Base-by-base conservation (phyloP, 23 tunicate species). In the Halocynthia aurantium region DNA sequence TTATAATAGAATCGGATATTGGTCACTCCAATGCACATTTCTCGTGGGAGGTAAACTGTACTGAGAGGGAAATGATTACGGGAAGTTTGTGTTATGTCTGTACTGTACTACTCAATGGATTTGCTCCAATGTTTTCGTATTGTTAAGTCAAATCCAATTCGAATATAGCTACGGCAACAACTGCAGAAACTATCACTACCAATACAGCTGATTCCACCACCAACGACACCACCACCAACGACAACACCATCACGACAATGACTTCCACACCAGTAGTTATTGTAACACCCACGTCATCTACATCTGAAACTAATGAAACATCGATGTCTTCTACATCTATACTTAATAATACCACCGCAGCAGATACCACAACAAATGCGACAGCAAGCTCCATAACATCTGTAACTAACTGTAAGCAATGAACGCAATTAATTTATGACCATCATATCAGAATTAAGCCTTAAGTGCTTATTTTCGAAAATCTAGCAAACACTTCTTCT, bases 121-220 rank as follows among this genome's bases (percentile, higher is more conserved):
- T 31, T 31, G 44, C 44, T 31, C 4, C 44, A 31, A 31, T 31
- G 44, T 31, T 31, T 31, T 31, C 44, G 44, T 31, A 31, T 31
- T 31, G 44, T 31, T 31, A 31, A 31, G 44, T 31, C 44, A 31
- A 31, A 31, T 31, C 44, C 44, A 31, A 31, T 31, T 73, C 77
- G 54, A n/a, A 73, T 10, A 52, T 69, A 60, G 22, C 69, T 15
- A 31, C 80, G 57, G 22, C 69, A 11, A 56, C 77, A 31, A 62
- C 70, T 18, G 44, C 68, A 18, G 8, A 22, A n/a, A 11, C 57
- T 11, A n/a, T 54, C 10, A 53, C 66, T 10, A 75, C 18, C 9
- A 9, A 44, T 55, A 15, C 10, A 10, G 20, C 79, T 20, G 20
- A 44, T 0, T 10, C 79, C 10, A 13, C 66, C 8, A 53, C 50